Percentiles rank a stretch among this genome's conserved stretches.
Evolutionary conservation across 2,888 invertebrate species (phyloP).

Genomic region (Koerneria pararmatus): DNA sequence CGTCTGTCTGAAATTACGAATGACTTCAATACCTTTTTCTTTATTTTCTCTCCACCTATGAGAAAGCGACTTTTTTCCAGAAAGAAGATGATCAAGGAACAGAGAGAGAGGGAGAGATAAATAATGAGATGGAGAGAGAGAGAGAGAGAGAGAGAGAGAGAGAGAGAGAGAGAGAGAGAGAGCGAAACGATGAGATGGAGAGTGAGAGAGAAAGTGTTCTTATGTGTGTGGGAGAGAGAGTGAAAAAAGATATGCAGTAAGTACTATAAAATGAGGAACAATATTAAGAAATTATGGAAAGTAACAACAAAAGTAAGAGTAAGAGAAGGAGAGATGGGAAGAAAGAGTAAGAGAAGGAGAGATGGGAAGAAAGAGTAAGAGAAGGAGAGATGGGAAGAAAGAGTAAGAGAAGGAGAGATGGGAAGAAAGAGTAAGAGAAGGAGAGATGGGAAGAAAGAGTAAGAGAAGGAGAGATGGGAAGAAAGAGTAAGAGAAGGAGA

Average conservation of each 20-base stretch:
- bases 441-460: not conserved
- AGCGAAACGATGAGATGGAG: not conserved
- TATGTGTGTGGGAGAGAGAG: not conserved
- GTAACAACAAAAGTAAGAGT: not conserved
- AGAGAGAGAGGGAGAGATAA: not conserved
- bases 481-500: not conserved
- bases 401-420: slow-evolving; percentile 1
- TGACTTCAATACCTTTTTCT: no score
- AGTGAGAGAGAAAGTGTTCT: not conserved
- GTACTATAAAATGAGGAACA: not conserved
- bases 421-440: not conserved
- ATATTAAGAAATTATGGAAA: not conserved
- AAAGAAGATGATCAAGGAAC: not conserved
- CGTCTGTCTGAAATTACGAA: no score
- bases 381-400: not conserved
- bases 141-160: not conserved
- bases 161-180: slow-evolving; percentile 1
- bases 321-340: slow-evolving; percentile 1
- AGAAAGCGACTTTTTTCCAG: no score
- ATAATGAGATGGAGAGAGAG: slow-evolving; percentile 2
- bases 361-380: not conserved
- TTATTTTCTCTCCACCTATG: no score
- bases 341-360: not conserved
- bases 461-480: not conserved
- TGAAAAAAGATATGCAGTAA: no score